A percentile compares a stretch with the other conserved stretches of the same genome.
These are phyloP conservation scores for Poeciliopsis occidentalis DNA, from an alignment of 2,113 vertebrate genomes.

Conservation along the genomic window DNA sequence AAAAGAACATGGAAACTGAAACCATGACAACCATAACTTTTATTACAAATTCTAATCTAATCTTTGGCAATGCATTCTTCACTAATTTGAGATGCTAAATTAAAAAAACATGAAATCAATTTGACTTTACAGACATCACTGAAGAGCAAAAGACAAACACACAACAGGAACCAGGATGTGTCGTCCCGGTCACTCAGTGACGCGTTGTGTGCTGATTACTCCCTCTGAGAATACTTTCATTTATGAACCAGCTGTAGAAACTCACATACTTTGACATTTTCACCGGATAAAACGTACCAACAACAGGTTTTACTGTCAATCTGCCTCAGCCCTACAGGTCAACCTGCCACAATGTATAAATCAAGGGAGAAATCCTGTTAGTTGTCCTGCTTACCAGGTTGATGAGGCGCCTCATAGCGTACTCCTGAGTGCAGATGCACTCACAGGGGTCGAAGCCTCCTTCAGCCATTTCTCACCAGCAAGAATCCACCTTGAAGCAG, in stretches of 20 bases:
- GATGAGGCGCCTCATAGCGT: slow-evolving; percentile 95
- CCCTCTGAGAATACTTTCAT: not conserved
- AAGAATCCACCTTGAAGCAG: slow-evolving; percentile 21
- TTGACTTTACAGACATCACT: not conserved
- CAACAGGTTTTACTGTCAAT: slow-evolving; percentile 2
- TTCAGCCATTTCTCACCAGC: slow-evolving; percentile 88
- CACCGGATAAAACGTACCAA: not conserved
- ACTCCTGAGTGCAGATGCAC: slow-evolving; percentile 95
- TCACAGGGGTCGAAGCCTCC: slow-evolving; percentile 97
- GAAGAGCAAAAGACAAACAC: slow-evolving; percentile 47
- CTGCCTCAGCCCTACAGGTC: not conserved
- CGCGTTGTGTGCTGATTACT: slow-evolving; percentile 3
- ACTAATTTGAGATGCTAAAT: not conserved
- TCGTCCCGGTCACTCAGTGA: not conserved
- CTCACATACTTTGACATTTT: not conserved
- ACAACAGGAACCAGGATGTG: slow-evolving; percentile 73
- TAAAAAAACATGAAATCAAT: not conserved
- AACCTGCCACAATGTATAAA: not conserved
- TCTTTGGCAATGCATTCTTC: not conserved
- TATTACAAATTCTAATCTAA: not conserved
- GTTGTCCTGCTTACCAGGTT: slow-evolving; percentile 87
- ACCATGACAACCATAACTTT: not conserved
- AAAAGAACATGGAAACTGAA: slow-evolving; percentile 18
- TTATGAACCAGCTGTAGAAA: not conserved
- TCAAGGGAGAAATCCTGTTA: not conserved